A percentile compares a stretch with the other conserved stretches of the same genome.
Conservation (phyloP, 2,888 invertebrate species). For the Harpalus rubripes region DNA sequence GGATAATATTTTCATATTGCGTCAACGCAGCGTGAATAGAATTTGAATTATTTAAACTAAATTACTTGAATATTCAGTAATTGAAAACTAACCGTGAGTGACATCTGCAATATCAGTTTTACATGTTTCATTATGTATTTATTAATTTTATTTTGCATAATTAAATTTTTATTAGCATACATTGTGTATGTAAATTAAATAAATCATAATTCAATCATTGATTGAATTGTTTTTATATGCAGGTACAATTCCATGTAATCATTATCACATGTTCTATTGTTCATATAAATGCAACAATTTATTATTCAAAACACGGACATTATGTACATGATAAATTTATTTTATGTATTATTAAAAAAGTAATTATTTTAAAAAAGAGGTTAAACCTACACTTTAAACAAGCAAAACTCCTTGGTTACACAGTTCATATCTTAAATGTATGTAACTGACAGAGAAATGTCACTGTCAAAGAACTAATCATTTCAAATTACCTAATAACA, state of each 20-base stretch:
- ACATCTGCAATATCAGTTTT: not conserved
- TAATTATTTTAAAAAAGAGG: no score
- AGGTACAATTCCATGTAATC: not conserved
- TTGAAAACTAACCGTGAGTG: not conserved
- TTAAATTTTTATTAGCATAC: not conserved
- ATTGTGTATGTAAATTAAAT: not conserved
- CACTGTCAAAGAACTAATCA: no score
- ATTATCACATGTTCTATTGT: not conserved
- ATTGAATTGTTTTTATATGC: not conserved
- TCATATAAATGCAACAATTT: not conserved
- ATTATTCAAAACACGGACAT: not conserved
- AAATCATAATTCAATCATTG: not conserved
- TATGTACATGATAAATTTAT: no score
- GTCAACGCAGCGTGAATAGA: not conserved
- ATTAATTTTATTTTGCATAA: constrained; percentile 13
- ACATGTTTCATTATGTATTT: constrained; percentile 18
- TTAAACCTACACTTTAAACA: no score
- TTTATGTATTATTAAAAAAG: no score
- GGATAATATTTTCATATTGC: not conserved
- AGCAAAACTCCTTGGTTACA: no score
- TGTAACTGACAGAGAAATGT: no score
- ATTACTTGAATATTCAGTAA: constrained; percentile 3
- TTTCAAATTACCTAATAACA: no score
- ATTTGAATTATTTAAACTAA: not conserved
- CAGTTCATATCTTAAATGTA: no score